Evolutionary conservation across 2,888 invertebrate genomes (phyloP).

Genomic region (Anoplius nigerrimus): DNA sequence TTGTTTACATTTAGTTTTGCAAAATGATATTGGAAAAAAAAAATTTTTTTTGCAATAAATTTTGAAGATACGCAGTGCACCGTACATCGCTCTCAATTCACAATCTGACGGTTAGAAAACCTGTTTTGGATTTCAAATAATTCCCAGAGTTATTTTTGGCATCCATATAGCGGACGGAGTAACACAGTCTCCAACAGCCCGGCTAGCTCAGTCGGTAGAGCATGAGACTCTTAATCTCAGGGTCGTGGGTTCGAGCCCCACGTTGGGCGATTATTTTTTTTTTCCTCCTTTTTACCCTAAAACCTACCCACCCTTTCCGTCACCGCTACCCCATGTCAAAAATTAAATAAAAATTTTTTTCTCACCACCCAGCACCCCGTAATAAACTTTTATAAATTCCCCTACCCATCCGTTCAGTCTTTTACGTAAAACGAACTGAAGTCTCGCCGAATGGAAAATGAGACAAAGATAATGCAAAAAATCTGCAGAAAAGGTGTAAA

Average conservation of each 20-base stretch:
- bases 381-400: conserved; percentile 2
- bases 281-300: not conserved
- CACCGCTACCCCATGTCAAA: not conserved
- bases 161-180: not conserved
- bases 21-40: too few relatives aligned
- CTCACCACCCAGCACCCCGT: too few relatives aligned
- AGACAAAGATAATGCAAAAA: too few relatives aligned
- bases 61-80: too few relatives aligned
- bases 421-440: too few relatives aligned
- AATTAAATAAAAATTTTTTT: not conserved
- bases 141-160: not conserved
- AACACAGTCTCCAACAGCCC: conserved; percentile 16
- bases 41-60: too few relatives aligned
- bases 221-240: conserved; percentile 73
- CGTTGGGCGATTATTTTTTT: conserved; percentile 63
- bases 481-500: too few relatives aligned
- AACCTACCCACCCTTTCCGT: not conserved
- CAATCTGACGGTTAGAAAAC: too few relatives aligned
- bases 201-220: conserved; percentile 69
- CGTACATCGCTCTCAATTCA: too few relatives aligned
- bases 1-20: too few relatives aligned
- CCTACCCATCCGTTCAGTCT: too few relatives aligned
- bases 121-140: not conserved
- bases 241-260: conserved; percentile 72
- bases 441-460: too few relatives aligned